These are phyloP conservation scores for Dryobotodes eremita DNA, from an alignment of 2,888 invertebrate genomes.

Conservation along the genomic window DNA sequence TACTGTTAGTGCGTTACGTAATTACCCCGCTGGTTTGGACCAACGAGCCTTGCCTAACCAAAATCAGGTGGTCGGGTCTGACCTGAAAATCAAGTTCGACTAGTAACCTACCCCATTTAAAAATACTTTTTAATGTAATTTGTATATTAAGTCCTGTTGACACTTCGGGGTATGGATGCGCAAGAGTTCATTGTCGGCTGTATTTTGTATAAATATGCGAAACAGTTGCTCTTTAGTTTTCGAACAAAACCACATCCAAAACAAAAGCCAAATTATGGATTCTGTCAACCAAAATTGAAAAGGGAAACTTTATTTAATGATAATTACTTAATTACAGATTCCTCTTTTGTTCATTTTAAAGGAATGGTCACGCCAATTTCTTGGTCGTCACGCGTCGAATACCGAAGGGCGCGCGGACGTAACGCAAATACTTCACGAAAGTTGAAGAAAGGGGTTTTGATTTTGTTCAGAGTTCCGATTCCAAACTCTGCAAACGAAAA, in stretches of 20 bases:
- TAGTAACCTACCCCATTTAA: too few relatives aligned
- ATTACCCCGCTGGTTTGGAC: background rate
- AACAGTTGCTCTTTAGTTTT: background rate
- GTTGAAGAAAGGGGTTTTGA: background rate
- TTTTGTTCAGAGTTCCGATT: background rate
- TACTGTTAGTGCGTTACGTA: too few relatives aligned
- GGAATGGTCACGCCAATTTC: background rate
- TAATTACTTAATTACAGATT: background rate
- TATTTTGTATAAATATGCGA: background rate
- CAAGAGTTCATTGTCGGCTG: background rate
- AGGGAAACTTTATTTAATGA: background rate
- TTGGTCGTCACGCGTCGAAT: too few relatives aligned
- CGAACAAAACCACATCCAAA: background rate
- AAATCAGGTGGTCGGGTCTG: background rate
- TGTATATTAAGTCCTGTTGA: background rate
- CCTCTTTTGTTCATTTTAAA: constrained; percentile 6
- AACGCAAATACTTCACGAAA: background rate
- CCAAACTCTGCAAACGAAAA: background rate
- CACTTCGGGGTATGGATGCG: background rate
- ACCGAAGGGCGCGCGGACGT: background rate
- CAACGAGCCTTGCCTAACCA: too few relatives aligned
- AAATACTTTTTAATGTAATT: background rate
- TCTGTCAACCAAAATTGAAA: background rate
- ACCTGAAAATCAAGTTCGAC: background rate
- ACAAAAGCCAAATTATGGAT: background rate